Evolutionary conservation across 2,113 vertebrate genomes (phyloP).

Genomic region (Apeltes quadracus): DNA sequence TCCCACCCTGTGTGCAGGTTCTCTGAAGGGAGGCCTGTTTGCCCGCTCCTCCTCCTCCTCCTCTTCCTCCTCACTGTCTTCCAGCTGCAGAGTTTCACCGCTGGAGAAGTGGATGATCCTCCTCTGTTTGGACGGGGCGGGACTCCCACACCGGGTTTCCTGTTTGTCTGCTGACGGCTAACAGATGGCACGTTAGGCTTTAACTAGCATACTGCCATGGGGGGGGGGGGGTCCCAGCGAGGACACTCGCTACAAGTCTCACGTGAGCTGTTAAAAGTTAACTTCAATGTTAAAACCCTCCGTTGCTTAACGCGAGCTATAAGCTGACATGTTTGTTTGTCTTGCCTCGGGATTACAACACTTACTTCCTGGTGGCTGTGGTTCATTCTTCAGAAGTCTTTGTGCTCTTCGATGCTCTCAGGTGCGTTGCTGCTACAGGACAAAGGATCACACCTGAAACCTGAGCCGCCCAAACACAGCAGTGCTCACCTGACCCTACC

Average conservation of each 20-base stretch:
- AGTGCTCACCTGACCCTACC: constrained; percentile 17
- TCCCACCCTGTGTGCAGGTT: constrained; percentile 55
- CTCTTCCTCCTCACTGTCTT: constrained; percentile 56
- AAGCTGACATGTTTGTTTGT: constrained; percentile 7
- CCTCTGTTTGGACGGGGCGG: constrained; percentile 36
- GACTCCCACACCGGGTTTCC: constrained; percentile 36
- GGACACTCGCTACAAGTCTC: background rate
- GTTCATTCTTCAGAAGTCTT: constrained; percentile 49
- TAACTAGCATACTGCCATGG: background rate
- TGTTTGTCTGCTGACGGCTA: constrained; percentile 21
- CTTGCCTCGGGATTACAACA: constrained; percentile 34
- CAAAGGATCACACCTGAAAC: constrained; percentile 42
- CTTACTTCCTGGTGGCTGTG: constrained; percentile 66
- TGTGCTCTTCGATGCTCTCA: background rate
- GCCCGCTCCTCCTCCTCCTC: constrained; percentile 61
- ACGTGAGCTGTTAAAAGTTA: background rate
- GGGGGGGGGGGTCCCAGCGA: background rate
- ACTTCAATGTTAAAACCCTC: background rate
- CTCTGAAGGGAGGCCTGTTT: constrained; percentile 33
- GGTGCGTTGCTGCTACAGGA: background rate
- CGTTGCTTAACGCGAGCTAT: background rate
- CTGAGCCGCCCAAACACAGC: constrained; percentile 35
- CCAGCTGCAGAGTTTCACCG: constrained; percentile 79
- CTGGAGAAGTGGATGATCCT: constrained; percentile 82
- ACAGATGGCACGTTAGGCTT: background rate